Base-by-base conservation (phyloP, 2,888 invertebrate species). In the Cerceris rybyensis region DNA sequence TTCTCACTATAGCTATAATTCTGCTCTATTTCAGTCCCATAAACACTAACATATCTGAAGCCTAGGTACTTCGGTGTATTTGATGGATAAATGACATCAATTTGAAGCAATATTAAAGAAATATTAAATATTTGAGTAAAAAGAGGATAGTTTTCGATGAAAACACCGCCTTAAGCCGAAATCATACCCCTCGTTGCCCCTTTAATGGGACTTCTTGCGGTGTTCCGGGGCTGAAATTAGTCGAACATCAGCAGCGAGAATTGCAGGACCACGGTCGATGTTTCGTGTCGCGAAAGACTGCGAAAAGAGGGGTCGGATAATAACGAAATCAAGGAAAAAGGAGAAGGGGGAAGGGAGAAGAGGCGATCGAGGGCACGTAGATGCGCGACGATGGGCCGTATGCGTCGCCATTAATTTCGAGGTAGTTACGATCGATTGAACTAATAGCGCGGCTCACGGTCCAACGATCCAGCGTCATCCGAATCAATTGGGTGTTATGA, bases 401-500 rank as follows among this genome's bases (percentile, higher is more conserved):
- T 17, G 55, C 28, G 55, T 13, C 67, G 16, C 46, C 49, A 68
- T 72, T 61, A 73, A 70, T 78, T 81, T 85, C 41, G 80, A 76
- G 75, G 68, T 54, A 58, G 72, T 82, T 84, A 69, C 76, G 74
- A 78, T 74, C 68, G 82, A 80, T 72, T 78, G 60, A 68, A 65
- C 46, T 70, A 78, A 78, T 70, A 75, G 70, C 50, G 58, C 55
- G 55, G 59, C 72, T 52, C 59, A 16, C 72, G 67, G 69, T 52
- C 74, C 70, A 74, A 83, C 74, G 65, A 49, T 71, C 59, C 65
- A 69, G 79, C 81, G 81, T 85, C 79, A 70, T 85, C 87, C 85
- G 86, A 89, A 88, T 90, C 90, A 89, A 90, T 89, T 89, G 88
- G 78, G 55, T 66, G 70, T 72, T 66, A 78, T 65, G 76, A 75